These are phyloP conservation scores for Hecatera dysodea DNA, from an alignment of 2,888 invertebrate species.

Conservation along the genomic window DNA sequence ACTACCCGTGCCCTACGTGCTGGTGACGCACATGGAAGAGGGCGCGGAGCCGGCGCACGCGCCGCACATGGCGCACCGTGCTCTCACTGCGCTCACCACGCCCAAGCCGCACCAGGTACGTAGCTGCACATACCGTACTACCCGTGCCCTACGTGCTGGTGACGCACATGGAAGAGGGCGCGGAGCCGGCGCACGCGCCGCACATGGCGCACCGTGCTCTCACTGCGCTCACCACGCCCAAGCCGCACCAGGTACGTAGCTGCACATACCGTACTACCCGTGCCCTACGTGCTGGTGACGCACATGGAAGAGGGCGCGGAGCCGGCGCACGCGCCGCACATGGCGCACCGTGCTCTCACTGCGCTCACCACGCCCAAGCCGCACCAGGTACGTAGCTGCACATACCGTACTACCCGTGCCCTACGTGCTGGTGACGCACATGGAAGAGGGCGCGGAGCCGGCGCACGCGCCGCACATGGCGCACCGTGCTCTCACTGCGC, in stretches of 20 bases:
- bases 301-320: constrained; percentile 93
- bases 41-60: constrained; percentile 49
- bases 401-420: no score
- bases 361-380: constrained; percentile 75
- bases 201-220: constrained; percentile 71
- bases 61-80: constrained; percentile 68
- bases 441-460: no score
- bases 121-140: constrained; percentile 26
- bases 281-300: constrained; percentile 97
- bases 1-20: constrained; percentile 41
- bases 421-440: no score
- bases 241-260: constrained; percentile 52
- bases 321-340: constrained; percentile 69
- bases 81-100: constrained; percentile 80
- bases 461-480: no score
- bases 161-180: no score
- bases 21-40: no score
- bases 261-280: constrained; percentile 89
- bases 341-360: constrained; percentile 73
- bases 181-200: constrained; percentile 61
- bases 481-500: no score
- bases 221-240: constrained; percentile 77
- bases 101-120: constrained; percentile 62
- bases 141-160: constrained; percentile 24
- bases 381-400: constrained; percentile 47